Evolutionary conservation across 2,113 vertebrate species (phyloP), one percentile per base, ranked within the genome.

Genomic region (Telmatochromis brichardi): DNA sequence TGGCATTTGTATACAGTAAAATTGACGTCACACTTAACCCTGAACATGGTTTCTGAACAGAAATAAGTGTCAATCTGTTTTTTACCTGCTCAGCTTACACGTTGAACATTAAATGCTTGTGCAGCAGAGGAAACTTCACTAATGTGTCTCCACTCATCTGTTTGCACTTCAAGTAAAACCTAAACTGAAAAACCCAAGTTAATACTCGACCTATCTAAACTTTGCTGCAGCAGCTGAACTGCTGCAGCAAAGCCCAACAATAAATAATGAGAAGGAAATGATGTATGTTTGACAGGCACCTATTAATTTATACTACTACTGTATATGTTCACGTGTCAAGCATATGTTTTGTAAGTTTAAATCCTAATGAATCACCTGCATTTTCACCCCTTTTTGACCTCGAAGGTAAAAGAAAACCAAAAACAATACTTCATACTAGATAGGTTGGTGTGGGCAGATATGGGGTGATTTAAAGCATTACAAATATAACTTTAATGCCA

Each of bases 141-240:
- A 58, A 80, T 14, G 28, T 65, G 85, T 86, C 50, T 78, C 50
- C 17, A 51, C 17, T 78, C 73, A 78, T 78, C 50, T 79, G 57
- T 82, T 86, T 88, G 28, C 17, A 47, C n/a, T 55, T 60, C 53
- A 42, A 35, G 15, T 79, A 71, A 87, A 91, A 65, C 73, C 9
- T 28, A 14, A 54, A 42, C 12, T 82, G 58, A 79, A 84, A 60
- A 6, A 47, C 15, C 86, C 13, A 82, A 60, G 53, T 83, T n/a
- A 65, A n/a, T 33, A 47, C 21, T 83, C 73, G 9, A 45, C 35
- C 82, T 40, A 81, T 85, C 35, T 26, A 86, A 76, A 86, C 57
- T 51, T 31, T 80, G 42, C 45, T 55, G 57, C 42, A 55, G 42
- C 33, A 83, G 9, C 33, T 71, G 21, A 14, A 42, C 42, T 82